Conservation (phyloP, 2,888 invertebrate genomes). For the Nymphalis c-album region DNA sequence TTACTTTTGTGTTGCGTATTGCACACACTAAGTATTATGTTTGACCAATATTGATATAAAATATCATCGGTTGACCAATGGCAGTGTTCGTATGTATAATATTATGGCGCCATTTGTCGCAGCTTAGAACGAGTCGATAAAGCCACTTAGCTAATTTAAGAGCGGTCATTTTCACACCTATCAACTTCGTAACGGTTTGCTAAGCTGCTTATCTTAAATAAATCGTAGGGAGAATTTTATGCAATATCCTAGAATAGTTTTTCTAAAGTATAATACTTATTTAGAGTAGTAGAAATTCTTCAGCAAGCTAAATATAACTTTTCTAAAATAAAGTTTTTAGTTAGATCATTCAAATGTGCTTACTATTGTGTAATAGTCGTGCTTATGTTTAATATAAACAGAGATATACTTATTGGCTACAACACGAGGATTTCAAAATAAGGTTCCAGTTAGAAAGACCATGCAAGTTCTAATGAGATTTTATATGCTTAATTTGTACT, state of each 20-base stretch:
- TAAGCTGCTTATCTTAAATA: slow-evolving; percentile 50
- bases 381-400: too few relatives aligned
- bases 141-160: slow-evolving; percentile 63
- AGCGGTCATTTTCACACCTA: slow-evolving; percentile 57
- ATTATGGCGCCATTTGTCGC: slow-evolving; percentile 52
- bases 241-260: slow-evolving; percentile 18
- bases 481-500: too few relatives aligned
- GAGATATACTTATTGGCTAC: too few relatives aligned
- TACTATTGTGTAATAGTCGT: too few relatives aligned
- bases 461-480: too few relatives aligned
- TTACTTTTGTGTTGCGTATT: neutral
- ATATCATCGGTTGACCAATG: neutral
- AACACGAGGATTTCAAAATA: too few relatives aligned
- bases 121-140: slow-evolving; percentile 54
- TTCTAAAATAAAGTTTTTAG: too few relatives aligned
- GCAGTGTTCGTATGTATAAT: slow-evolving; percentile 33
- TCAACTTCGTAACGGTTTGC: slow-evolving; percentile 48
- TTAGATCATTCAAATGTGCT: too few relatives aligned
- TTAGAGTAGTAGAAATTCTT: neutral
- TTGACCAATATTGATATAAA: neutral
- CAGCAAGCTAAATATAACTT: neutral
- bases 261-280: slow-evolving; percentile 1
- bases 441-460: too few relatives aligned
- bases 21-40: neutral
- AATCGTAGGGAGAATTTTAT: slow-evolving; percentile 34